phyloP scores from a whole-genome alignment of 1,140 invertebrate species.

The Ooceraea biroi region DNA sequence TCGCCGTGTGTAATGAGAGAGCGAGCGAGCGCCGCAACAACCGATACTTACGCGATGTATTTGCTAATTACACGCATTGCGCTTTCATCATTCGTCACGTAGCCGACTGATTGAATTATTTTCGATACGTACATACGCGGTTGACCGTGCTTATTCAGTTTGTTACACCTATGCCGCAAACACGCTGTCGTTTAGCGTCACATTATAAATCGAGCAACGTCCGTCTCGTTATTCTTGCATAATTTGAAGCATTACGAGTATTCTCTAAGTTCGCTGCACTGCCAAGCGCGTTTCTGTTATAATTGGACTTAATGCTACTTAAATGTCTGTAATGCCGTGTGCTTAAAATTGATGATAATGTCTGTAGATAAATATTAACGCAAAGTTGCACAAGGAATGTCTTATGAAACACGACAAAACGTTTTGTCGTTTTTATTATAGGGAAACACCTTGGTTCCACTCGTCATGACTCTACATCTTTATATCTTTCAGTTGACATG shows the following conservation, averaged over 20 bases:
- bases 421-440: too few relatives aligned
- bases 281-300: slow-evolving; percentile 2
- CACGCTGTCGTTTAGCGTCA: slow-evolving; percentile 16
- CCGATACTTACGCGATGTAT: slow-evolving; percentile 55
- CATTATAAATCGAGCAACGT: slow-evolving; percentile 30
- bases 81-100: slow-evolving; percentile 57
- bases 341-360: slow-evolving; percentile 18
- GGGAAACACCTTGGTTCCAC: too few relatives aligned
- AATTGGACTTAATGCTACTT: slow-evolving; percentile 27
- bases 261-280: not conserved
- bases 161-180: slow-evolving; percentile 27
- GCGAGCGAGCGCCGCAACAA: not conserved
- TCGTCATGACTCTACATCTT: slow-evolving; percentile 16
- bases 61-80: slow-evolving; percentile 53
- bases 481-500: slow-evolving; percentile 37
- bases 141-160: slow-evolving; percentile 24
- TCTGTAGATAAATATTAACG: too few relatives aligned
- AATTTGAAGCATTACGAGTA: not conserved
- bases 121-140: slow-evolving; percentile 43
- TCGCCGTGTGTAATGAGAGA: not conserved
- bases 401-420: too few relatives aligned
- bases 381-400: too few relatives aligned
- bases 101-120: slow-evolving; percentile 52
- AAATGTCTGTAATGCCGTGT: not conserved
- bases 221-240: not conserved